These are phyloP conservation scores for Caenorhabditis remanei DNA, from an alignment of 1,140 invertebrate species.

Conservation along the genomic window DNA sequence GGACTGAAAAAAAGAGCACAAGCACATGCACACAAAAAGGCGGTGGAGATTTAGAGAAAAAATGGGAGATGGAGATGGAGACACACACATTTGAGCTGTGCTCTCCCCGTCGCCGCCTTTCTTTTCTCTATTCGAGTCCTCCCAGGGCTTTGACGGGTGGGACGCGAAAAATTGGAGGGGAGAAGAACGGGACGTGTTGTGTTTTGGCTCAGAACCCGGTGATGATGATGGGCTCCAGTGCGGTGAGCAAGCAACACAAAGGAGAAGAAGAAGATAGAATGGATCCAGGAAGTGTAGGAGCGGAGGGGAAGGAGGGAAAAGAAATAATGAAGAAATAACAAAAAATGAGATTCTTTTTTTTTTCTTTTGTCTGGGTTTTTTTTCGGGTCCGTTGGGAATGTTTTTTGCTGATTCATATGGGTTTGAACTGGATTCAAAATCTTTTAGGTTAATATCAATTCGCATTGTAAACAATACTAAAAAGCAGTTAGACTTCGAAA, in stretches of 20 bases:
- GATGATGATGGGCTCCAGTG: neutral
- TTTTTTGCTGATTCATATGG: too few relatives aligned
- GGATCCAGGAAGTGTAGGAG: neutral
- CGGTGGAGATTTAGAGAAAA: neutral
- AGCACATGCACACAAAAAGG: conserved; percentile 21
- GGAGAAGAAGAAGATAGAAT: neutral
- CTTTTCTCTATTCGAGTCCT: neutral
- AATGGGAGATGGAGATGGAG: neutral
- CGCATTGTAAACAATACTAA: too few relatives aligned
- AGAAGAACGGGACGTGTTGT: neutral
- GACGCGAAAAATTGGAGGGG: too few relatives aligned
- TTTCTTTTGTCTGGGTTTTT: neutral
- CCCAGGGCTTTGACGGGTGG: too few relatives aligned
- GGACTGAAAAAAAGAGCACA: neutral
- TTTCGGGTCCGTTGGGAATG: neutral
- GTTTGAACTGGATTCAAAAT: too few relatives aligned
- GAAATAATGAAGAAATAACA: conserved; percentile 18
- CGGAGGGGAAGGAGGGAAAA: neutral
- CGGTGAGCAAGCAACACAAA: neutral
- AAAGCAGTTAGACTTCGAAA: too few relatives aligned
- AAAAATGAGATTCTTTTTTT: neutral
- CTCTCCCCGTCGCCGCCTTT: neutral
- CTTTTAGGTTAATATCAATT: too few relatives aligned
- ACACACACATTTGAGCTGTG: neutral
- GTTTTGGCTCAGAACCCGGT: conserved; percentile 5